Base-by-base conservation (phyloP, 2,113 vertebrate species). In the Kryptolebias marmoratus region DNA sequence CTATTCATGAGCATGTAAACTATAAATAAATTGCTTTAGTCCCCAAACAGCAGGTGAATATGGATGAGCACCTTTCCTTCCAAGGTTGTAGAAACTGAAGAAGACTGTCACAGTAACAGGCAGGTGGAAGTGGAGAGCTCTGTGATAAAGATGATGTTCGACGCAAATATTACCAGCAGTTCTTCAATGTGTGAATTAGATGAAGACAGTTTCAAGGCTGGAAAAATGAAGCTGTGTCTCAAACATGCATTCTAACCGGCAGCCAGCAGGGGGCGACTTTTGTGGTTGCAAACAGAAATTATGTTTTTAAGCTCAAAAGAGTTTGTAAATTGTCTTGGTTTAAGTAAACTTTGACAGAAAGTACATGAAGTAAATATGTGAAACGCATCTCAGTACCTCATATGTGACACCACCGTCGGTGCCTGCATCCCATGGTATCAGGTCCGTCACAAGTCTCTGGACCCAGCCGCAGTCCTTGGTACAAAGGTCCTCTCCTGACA, bases 401-500 rank as follows among this genome's bases (percentile, higher is more conserved):
- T 99, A 99, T 27, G 95, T 96, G 77, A 98, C 93, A 0, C 98
- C 98, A 0, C 90, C 95, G 90, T 99, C 97, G 0, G 97, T 98
- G 79, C 98, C 98, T 0, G 98, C 97, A 1, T 99, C 98, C 98
- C 98, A 99, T 11, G 98, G 98, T 13, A 98, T 96, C 76, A 99
- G 90, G 84, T 98, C 98, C 11, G 96, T 95, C 32, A 94, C 91
- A 1, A 98, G 91, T 45, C 91, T 95, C 91, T 98, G 97, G 54
- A 97, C 96, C 98, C 98, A 99, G 83, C 97, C 96, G 0, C 98
- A 99, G 39, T 99, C 96, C 85, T 95, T 97, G 75, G 97, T 99
- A 39, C 98, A 99, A 39, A 99, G 95, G 39, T 99, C 96, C 81
- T 99, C 96, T 0, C 95, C 95, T 0, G 97, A 96, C 12, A 99